These are phyloP conservation scores for Pachliopta kotzebuea DNA, from an alignment of 2,888 invertebrate genomes.

Conservation along the genomic window DNA sequence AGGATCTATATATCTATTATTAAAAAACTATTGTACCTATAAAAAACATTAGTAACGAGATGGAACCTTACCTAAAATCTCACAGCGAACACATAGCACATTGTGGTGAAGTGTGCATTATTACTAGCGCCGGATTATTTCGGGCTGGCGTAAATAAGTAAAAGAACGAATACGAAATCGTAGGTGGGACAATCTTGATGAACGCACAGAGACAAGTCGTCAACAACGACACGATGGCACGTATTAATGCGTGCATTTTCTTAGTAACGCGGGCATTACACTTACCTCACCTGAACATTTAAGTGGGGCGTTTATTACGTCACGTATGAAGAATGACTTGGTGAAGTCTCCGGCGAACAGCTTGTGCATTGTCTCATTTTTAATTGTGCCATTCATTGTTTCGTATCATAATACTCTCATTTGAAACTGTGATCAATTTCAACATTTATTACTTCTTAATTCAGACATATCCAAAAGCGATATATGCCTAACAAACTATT, in stretches of 20 bases:
- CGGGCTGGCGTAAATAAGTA: too few relatives aligned
- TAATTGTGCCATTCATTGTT: conserved; percentile 19
- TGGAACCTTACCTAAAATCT: too few relatives aligned
- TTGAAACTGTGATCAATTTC: not conserved
- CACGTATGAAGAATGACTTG: conserved; percentile 25
- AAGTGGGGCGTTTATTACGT: conserved; percentile 28
- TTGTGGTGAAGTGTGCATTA: too few relatives aligned
- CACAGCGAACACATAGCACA: too few relatives aligned
- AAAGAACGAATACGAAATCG: not conserved
- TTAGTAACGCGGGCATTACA: conserved; percentile 24
- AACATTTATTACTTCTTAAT: too few relatives aligned
- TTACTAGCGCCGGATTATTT: too few relatives aligned
- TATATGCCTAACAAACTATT: too few relatives aligned
- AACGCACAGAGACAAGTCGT: conserved; percentile 12
- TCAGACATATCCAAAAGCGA: too few relatives aligned
- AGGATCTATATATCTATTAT: too few relatives aligned
- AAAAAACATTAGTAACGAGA: too few relatives aligned
- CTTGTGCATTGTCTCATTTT: conserved; percentile 3
- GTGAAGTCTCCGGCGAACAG: conserved; percentile 13
- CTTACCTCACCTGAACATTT: conserved; percentile 25
- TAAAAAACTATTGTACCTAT: too few relatives aligned
- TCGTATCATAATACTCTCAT: not conserved
- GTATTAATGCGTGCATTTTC: conserved; percentile 29
- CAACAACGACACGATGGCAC: conserved; percentile 21
- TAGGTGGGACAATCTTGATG: conserved; percentile 24